Percentiles rank a stretch among this genome's conserved stretches.
These are phyloP conservation scores for Phymastichus coffea DNA, from an alignment of 1,140 invertebrate species.

Conservation along the genomic window DNA sequence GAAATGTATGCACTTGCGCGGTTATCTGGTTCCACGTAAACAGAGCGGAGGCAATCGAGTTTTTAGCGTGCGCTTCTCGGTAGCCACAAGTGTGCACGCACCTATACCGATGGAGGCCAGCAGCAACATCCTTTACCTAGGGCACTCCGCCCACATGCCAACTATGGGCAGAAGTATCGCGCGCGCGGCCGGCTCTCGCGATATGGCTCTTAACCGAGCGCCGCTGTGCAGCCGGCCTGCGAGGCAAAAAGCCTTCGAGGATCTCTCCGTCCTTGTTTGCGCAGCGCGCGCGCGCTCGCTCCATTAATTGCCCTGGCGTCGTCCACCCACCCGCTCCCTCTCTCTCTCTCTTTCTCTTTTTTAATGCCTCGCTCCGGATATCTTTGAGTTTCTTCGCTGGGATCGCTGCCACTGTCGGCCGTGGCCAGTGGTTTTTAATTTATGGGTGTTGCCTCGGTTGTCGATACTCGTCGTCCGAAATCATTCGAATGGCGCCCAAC, in stretches of 20 bases:
- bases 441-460: not conserved
- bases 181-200: too few relatives aligned
- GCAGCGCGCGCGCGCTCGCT: not conserved
- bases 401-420: not conserved
- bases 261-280: not conserved
- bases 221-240: not conserved
- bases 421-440: conserved; percentile 15
- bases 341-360: not conserved
- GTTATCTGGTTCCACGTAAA: too few relatives aligned
- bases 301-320: conserved; percentile 11
- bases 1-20: too few relatives aligned
- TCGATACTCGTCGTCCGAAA: too few relatives aligned
- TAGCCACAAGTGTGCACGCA: too few relatives aligned
- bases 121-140: conserved; percentile 22
- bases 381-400: not conserved
- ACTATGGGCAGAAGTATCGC: conserved; percentile 35
- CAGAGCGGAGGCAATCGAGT: too few relatives aligned
- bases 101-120: conserved; percentile 34
- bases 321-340: conserved; percentile 3
- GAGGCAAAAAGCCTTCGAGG: not conserved
- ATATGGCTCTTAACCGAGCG: too few relatives aligned
- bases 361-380: not conserved
- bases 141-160: conserved; percentile 37
- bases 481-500: too few relatives aligned
- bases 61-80: too few relatives aligned